Evolutionary conservation across 2,888 invertebrate species (phyloP).

Genomic region (Apoda limacodes): DNA sequence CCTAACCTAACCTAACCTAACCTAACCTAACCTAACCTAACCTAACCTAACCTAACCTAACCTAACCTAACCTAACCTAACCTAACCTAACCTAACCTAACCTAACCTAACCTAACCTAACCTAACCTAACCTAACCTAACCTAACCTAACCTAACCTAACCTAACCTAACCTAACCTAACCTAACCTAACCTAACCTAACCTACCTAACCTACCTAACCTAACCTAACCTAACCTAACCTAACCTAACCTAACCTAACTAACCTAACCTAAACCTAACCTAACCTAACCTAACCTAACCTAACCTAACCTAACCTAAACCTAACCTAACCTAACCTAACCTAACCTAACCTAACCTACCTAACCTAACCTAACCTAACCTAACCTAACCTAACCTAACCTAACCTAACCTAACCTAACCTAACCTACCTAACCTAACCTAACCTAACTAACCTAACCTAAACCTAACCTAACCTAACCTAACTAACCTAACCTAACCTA

Average conservation of each 20-base stretch:
- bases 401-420: conserved; percentile 13
- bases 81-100: conserved; percentile 17
- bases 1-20: conserved; percentile 12
- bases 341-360: no score
- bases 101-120: conserved; percentile 14
- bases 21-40: conserved; percentile 17
- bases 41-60: conserved; percentile 16
- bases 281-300: conserved; percentile 14
- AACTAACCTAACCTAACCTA: conserved; percentile 18
- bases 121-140: conserved; percentile 16
- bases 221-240: conserved; percentile 14
- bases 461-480: conserved; percentile 12
- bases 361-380: conserved; percentile 14
- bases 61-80: conserved; percentile 14
- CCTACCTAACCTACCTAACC: no score
- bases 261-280: conserved; percentile 11
- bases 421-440: no score
- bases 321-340: conserved; percentile 14
- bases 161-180: conserved; percentile 16
- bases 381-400: conserved; percentile 14
- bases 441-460: no score
- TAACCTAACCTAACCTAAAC: no score
- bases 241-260: conserved; percentile 14
- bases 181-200: conserved; percentile 11
- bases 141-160: conserved; percentile 16